Evolutionary conservation across 2,113 vertebrate species (phyloP), one percentile per base, ranked within the genome.

Genomic region (Lynx canadensis): DNA sequence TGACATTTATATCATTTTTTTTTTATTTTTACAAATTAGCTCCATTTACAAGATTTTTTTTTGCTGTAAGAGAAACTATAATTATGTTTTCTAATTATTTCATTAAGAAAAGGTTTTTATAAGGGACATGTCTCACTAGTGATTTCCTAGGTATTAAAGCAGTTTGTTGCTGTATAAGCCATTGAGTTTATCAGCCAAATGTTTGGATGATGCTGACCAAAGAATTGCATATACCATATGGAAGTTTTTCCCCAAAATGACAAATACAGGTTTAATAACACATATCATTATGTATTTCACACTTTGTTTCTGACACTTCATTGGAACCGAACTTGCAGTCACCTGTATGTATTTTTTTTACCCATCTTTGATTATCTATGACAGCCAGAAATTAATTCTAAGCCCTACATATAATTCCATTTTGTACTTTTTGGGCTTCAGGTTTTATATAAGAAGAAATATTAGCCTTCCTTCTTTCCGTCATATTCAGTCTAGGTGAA

Each of bases 11-110:
- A 85, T 68, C 25, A 38, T 91, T 85, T 91, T 85, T 85, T 16
- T 98, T 96, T 95, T 33, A 93, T 84, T 93, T 76, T 97, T 96
- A 95, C 45, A 82, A 88, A 57, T 83, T 69, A 87, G 5, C 41
- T 65, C 23, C 21, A 50, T 60, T 96, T 92, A 10, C 13, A 87
- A 81, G 10, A 87, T 95, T 69, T 50, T 69, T 69, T 69, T 1
- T 85, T 71, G 95, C 41, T 97, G 15, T 57, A 95, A 93, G 52
- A 93, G 10, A 95, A 88, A 74, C 85, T 92, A 12, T 48, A 82
- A 65, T 84, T 91, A 68, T 68, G 14, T 74, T 86, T 96, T 92
- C 18, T 33, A 94, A 0, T 82, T 81, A 90, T 95, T 89, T 82
- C 9, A 57, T 57, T 95, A 92, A 69, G 25, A 74, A 88, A 68